These are phyloP conservation scores for Liopterus haemorrhoidalis DNA, from an alignment of 2,888 invertebrate species.

Conservation along the genomic window DNA sequence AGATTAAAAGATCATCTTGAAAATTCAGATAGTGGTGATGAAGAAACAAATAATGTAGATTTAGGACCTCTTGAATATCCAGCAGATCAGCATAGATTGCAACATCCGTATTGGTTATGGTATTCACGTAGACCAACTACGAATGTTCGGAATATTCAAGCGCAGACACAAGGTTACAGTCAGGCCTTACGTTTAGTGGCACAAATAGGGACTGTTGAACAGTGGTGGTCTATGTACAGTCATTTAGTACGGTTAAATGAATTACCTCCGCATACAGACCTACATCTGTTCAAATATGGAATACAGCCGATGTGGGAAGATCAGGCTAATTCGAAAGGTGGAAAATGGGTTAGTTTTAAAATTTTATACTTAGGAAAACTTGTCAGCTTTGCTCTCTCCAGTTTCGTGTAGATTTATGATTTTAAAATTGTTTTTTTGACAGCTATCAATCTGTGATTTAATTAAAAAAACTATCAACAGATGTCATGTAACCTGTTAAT, in stretches of 20 bases:
- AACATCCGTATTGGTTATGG: conserved; percentile 93
- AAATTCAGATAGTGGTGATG: conserved; percentile 55
- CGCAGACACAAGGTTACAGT: conserved; percentile 51
- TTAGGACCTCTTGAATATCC: conserved; percentile 66
- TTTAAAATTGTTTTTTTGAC: conserved; percentile 1
- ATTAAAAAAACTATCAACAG: too few relatives aligned
- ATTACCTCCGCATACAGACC: conserved; percentile 83
- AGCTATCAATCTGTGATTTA: not conserved
- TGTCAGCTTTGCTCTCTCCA: not conserved
- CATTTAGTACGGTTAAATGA: conserved; percentile 87
- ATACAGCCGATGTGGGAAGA: conserved; percentile 99
- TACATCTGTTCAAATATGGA: conserved; percentile 95
- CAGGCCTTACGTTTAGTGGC: conserved; percentile 85
- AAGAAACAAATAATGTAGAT: conserved; percentile 51
- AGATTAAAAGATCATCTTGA: conserved; percentile 47
- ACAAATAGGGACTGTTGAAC: conserved; percentile 87
- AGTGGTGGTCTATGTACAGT: conserved; percentile 95
- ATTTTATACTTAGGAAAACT: not conserved
- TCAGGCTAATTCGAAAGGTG: conserved; percentile 90
- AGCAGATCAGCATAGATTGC: conserved; percentile 83
- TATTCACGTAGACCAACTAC: conserved; percentile 43
- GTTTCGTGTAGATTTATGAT: not conserved
- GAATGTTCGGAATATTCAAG: conserved; percentile 34
- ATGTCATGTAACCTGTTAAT: too few relatives aligned
- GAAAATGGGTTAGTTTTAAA: conserved; percentile 79